These are phyloP conservation scores for Cerceris rybyensis DNA, from an alignment of 2,888 invertebrate species.

Conservation along the genomic window DNA sequence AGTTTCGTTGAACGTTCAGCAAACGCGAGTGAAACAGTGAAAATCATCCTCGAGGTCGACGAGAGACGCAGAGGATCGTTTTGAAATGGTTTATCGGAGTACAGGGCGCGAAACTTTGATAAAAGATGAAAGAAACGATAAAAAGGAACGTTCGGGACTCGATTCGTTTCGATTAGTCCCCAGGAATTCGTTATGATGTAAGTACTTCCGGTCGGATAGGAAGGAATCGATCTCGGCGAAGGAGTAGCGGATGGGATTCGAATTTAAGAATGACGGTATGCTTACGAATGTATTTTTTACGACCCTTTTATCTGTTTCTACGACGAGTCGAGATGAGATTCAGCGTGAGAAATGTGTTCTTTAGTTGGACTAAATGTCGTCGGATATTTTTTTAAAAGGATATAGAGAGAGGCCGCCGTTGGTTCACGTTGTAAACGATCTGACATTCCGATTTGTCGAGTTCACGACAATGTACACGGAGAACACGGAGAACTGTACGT, in stretches of 20 bases:
- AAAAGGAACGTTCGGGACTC: no score
- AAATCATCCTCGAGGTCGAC: no score
- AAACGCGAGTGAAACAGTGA: no score
- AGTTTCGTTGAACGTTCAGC: no score
- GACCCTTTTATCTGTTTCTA: conserved; percentile 63
- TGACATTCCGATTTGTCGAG: no score
- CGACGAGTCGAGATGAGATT: conserved; percentile 37
- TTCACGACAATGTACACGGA: no score
- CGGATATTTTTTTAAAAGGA: conserved; percentile 53
- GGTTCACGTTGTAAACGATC: not conserved
- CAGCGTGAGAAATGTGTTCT: conserved; percentile 48
- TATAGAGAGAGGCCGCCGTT: conserved; percentile 4
- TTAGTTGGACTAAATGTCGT: conserved; percentile 47
- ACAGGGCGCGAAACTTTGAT: no score
- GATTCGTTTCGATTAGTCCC: not conserved
- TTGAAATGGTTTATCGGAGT: no score
- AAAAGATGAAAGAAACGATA: no score
- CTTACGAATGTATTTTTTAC: conserved; percentile 69
- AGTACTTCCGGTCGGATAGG: conserved; percentile 20
- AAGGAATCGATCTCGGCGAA: conserved; percentile 33
- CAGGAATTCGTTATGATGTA: not conserved
- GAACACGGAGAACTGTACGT: no score
- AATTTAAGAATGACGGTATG: conserved; percentile 59
- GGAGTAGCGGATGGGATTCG: conserved; percentile 27
- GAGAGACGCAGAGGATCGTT: no score